phyloP scores from a whole-genome alignment of 2,797 vertebrate genomes.

The Argyrosomus regius region DNA sequence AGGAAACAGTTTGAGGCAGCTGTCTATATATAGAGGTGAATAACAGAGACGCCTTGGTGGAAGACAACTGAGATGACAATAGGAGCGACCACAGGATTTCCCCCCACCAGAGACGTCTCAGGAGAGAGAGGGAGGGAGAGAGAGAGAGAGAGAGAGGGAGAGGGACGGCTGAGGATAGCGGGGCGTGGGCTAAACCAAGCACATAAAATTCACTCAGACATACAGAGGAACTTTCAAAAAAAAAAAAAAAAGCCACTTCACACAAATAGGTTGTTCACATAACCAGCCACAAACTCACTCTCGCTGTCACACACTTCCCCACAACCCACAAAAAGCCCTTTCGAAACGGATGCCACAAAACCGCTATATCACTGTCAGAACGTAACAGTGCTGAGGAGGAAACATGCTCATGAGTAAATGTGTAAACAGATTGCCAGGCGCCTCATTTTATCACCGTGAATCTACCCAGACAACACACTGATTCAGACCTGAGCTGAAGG shows the following conservation, averaged over 20 bases:
- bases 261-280: conserved; percentile 28
- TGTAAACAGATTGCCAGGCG: conserved; percentile 43
- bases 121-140: conserved; percentile 15
- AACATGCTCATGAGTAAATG: conserved; percentile 36
- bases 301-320: conserved; percentile 20
- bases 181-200: conserved; percentile 21
- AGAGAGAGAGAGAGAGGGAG: conserved; percentile 11
- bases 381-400: conserved; percentile 22
- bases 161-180: conserved; percentile 18
- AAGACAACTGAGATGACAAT: conserved; percentile 77
- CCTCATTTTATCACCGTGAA: conserved; percentile 33
- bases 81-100: conserved; percentile 83
- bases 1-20: conserved; percentile 55
- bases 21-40: conserved; percentile 67
- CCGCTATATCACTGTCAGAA: conserved; percentile 36
- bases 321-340: conserved; percentile 41
- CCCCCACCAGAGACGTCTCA: conserved; percentile 58
- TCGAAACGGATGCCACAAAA: conserved; percentile 42
- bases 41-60: conserved; percentile 52
- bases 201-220: conserved; percentile 1
- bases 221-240: no score
- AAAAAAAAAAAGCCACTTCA: no score
- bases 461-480: conserved; percentile 42
- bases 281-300: conserved; percentile 29
- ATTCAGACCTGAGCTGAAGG: conserved; percentile 41